These are phyloP conservation scores for Tineola bisselliella DNA, from an alignment of 2,888 invertebrate genomes.

Conservation along the genomic window DNA sequence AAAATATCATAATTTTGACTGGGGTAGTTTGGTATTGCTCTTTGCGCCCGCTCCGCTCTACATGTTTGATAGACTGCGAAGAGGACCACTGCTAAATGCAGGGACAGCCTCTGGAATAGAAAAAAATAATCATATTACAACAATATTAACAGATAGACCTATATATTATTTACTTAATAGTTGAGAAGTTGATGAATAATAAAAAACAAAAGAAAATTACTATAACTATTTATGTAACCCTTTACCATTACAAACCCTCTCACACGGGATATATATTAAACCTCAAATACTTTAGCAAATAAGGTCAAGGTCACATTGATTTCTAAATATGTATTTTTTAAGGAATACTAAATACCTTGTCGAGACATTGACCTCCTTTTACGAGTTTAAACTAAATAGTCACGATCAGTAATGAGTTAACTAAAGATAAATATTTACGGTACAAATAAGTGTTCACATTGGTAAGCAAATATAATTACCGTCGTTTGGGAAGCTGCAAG, in stretches of 20 bases:
- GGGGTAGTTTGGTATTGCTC: conserved; percentile 43
- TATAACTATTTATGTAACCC: too few relatives aligned
- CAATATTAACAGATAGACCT: too few relatives aligned
- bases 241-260: too few relatives aligned
- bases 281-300: not conserved
- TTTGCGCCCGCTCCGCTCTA: conserved; percentile 36
- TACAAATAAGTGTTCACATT: not conserved
- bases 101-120: conserved; percentile 56
- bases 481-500: too few relatives aligned
- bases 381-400: not conserved
- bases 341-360: too few relatives aligned
- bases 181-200: too few relatives aligned
- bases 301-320: not conserved
- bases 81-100: conserved; percentile 54
- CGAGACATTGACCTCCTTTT: not conserved
- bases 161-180: too few relatives aligned
- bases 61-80: conserved; percentile 50
- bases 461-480: too few relatives aligned
- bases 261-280: too few relatives aligned
- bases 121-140: conserved; percentile 15
- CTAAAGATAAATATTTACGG: not conserved
- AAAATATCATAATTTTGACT: conserved; percentile 51
- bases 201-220: too few relatives aligned
- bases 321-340: too few relatives aligned
- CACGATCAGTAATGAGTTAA: not conserved